phyloP scores from a whole-genome alignment of 2,888 invertebrate genomes.

The Gastracanthus pulcherrimus region DNA sequence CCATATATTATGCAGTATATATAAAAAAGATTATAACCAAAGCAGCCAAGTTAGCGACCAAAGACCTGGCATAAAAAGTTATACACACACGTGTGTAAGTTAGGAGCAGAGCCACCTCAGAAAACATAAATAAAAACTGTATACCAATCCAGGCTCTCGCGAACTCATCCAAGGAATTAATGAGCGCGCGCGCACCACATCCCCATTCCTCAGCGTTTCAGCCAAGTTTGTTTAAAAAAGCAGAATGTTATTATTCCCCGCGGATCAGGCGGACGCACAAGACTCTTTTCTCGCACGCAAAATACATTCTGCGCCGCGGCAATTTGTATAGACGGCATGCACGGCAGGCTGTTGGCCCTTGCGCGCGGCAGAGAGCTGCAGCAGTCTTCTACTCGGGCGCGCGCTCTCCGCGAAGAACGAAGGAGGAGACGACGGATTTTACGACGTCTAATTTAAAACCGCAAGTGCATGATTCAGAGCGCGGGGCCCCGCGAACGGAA shows the following conservation, averaged over 20 bases:
- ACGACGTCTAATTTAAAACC: conserved; percentile 72
- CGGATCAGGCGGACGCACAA: background rate
- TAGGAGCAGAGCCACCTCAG: too few relatives aligned
- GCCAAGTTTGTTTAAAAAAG: background rate
- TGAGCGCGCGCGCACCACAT: background rate
- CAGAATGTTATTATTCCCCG: background rate
- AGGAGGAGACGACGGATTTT: conserved; percentile 61
- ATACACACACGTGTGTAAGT: too few relatives aligned
- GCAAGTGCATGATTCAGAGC: conserved; percentile 68
- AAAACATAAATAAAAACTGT: background rate
- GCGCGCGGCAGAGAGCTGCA: too few relatives aligned
- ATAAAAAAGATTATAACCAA: too few relatives aligned
- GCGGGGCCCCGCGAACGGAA: conserved; percentile 40
- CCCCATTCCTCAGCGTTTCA: background rate
- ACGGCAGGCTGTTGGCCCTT: conserved; percentile 29
- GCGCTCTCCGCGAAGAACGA: background rate
- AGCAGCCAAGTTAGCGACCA: too few relatives aligned
- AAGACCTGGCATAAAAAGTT: too few relatives aligned
- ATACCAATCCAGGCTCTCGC: background rate
- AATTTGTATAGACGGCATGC: conserved; percentile 21
- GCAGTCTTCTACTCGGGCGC: too few relatives aligned
- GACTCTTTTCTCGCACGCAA: background rate
- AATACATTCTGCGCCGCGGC: conserved; percentile 15
- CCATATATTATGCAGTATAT: too few relatives aligned
- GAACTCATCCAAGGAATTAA: too few relatives aligned